phyloP scores from a whole-genome alignment of 2,113 vertebrate genomes.

The Clinocottus analis region DNA sequence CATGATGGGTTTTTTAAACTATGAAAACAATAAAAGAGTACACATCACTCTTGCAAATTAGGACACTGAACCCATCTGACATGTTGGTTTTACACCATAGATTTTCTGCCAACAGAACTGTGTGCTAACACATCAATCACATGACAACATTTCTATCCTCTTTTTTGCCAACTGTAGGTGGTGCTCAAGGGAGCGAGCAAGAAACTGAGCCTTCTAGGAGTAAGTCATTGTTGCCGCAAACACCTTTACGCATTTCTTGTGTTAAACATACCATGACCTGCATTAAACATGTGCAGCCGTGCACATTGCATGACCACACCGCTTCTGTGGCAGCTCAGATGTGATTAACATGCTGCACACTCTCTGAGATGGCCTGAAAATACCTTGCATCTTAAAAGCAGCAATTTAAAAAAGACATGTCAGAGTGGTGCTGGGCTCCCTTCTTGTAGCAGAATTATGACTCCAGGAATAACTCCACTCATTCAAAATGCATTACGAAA shows the following conservation, averaged over 20 bases:
- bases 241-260: neutral
- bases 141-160: neutral
- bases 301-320: neutral
- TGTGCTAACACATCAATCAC: constrained; percentile 41
- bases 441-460: constrained; percentile 29
- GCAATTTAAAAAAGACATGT: constrained; percentile 18
- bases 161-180: constrained; percentile 70
- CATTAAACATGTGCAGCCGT: neutral
- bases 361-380: constrained; percentile 44
- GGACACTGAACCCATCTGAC: constrained; percentile 11
- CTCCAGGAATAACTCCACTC: constrained; percentile 63
- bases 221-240: constrained; percentile 69
- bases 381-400: constrained; percentile 33
- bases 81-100: constrained; percentile 16
- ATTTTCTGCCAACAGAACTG: constrained; percentile 22
- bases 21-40: neutral
- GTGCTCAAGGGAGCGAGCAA: constrained; percentile 87
- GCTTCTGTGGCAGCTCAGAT: constrained; percentile 30
- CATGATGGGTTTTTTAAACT: neutral
- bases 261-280: neutral
- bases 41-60: neutral
- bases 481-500: constrained; percentile 59
- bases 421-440: constrained; percentile 24
- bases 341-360: constrained; percentile 39
- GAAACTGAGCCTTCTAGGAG: constrained; percentile 86